Conservation (phyloP, 2,113 vertebrate genomes). For the Glaucomys volans region DNA sequence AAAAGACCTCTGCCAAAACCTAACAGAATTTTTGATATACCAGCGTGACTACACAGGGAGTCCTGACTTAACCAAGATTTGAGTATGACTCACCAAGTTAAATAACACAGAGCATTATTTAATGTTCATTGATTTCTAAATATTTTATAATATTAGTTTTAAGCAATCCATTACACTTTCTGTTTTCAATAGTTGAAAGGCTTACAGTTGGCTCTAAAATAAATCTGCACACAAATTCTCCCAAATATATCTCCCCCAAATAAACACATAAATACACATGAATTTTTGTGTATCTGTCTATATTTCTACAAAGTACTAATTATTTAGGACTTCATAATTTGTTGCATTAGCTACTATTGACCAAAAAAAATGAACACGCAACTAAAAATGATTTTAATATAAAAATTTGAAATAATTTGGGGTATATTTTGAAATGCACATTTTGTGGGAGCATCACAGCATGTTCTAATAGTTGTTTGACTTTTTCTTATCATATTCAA, state of each 20-base stretch:
- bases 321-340: background rate
- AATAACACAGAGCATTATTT: conserved; percentile 3
- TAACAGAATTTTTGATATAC: background rate
- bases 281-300: background rate
- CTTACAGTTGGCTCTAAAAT: background rate
- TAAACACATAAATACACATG: background rate
- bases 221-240: background rate
- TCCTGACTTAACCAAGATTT: background rate
- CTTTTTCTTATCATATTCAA: background rate
- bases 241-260: background rate
- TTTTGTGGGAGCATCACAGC: background rate
- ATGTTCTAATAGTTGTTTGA: background rate
- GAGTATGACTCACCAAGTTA: background rate
- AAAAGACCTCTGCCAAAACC: background rate
- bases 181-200: background rate
- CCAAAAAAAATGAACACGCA: background rate
- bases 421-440: background rate
- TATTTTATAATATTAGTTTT: conserved; percentile 32
- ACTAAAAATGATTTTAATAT: background rate
- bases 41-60: background rate
- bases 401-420: background rate
- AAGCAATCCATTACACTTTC: background rate
- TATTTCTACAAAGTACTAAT: conserved; percentile 2
- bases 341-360: background rate
- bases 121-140: background rate